Conservation (phyloP, 1,140 invertebrate species). For the Xylocopa sonorina region DNA sequence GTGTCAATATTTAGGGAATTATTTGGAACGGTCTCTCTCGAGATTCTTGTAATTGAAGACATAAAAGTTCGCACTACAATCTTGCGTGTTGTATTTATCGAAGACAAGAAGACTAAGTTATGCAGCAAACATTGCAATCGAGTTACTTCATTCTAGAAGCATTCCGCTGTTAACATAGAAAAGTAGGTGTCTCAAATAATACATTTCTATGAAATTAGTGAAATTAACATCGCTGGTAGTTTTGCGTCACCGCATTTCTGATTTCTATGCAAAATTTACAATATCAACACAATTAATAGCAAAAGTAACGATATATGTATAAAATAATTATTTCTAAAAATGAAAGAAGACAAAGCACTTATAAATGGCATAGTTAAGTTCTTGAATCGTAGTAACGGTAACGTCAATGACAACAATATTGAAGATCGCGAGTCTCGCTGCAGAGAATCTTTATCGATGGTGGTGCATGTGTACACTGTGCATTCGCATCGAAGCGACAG, state of each 20-base stretch:
- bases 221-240: too few relatives aligned
- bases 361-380: too few relatives aligned
- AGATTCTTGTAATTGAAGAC: neutral
- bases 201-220: too few relatives aligned
- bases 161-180: neutral
- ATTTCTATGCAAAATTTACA: too few relatives aligned
- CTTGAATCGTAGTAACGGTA: neutral
- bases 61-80: neutral
- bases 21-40: neutral
- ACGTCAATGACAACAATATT: neutral
- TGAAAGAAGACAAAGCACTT: too few relatives aligned
- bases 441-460: conserved; percentile 37
- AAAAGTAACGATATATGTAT: too few relatives aligned
- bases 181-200: too few relatives aligned
- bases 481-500: conserved; percentile 17
- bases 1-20: conserved; percentile 4
- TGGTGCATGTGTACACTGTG: too few relatives aligned
- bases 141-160: neutral
- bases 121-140: neutral
- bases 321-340: too few relatives aligned
- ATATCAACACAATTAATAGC: too few relatives aligned
- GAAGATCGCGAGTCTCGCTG: conserved; percentile 10
- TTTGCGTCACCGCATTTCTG: too few relatives aligned
- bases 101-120: neutral
- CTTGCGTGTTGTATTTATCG: neutral